Percentiles rank a stretch among this genome's conserved stretches.
Evolutionary conservation across 2,888 invertebrate genomes (phyloP).

Genomic region (Hoplodrina blanda): DNA sequence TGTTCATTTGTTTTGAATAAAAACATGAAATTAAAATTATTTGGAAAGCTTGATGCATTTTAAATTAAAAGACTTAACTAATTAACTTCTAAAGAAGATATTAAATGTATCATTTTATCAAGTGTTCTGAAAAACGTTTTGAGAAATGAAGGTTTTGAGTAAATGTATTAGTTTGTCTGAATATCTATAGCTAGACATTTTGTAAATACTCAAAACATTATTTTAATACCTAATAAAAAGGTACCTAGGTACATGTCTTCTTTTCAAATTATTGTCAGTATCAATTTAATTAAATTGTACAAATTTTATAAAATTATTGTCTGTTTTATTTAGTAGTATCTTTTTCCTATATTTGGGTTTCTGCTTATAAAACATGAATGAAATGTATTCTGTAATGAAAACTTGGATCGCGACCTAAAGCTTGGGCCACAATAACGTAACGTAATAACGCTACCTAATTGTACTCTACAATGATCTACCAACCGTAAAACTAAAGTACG

Average conservation of each 20-base stretch:
- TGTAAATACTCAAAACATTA: constrained; percentile 80
- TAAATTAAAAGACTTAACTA: constrained; percentile 27
- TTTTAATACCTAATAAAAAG: constrained; percentile 70
- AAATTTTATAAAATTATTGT: constrained; percentile 73
- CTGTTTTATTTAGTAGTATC: constrained; percentile 68
- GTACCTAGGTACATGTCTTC: constrained; percentile 61
- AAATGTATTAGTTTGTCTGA: constrained; percentile 26
- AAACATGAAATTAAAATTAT: constrained; percentile 9
- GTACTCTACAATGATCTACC: too few relatives aligned
- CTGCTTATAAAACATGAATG: background rate
- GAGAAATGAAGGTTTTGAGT: constrained; percentile 18
- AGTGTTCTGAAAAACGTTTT: constrained; percentile 12
- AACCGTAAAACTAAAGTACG: too few relatives aligned
- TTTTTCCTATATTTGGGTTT: background rate
- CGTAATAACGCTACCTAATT: too few relatives aligned
- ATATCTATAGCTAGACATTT: constrained; percentile 63
- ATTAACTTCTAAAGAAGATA: constrained; percentile 31
- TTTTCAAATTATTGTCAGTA: constrained; percentile 75
- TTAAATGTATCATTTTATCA: constrained; percentile 3
- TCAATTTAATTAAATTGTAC: constrained; percentile 78
- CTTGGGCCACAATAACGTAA: too few relatives aligned
- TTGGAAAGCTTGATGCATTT: constrained; percentile 37
- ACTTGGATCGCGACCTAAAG: too few relatives aligned
- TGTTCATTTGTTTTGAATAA: constrained; percentile 40
- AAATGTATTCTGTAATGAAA: too few relatives aligned